Conservation (phyloP, 1,140 invertebrate genomes). For the Eumaeus atala region DNA sequence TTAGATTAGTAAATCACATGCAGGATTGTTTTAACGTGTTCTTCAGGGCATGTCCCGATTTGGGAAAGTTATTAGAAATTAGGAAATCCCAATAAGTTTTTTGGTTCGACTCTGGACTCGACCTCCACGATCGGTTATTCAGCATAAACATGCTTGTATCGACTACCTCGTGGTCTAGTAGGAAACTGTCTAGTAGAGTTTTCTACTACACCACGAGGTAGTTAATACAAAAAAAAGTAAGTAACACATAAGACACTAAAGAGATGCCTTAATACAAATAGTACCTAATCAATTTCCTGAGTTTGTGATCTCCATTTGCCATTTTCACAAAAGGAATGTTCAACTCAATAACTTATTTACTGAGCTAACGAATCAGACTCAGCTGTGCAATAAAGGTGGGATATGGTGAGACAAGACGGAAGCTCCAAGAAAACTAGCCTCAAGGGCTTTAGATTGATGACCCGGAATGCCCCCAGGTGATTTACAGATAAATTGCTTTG, state of each 20-base stretch:
- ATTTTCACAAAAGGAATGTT: conserved; percentile 12
- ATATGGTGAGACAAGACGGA: conserved; percentile 27
- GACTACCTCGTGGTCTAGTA: too few species aligned
- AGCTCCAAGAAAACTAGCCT: conserved; percentile 43
- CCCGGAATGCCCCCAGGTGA: conserved; percentile 46
- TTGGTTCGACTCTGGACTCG: too few species aligned
- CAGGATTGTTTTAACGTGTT: too few species aligned
- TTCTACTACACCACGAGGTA: too few species aligned
- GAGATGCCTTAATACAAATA: conserved; percentile 4
- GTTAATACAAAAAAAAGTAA: not conserved
- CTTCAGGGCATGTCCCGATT: too few species aligned
- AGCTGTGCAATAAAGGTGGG: conserved; percentile 35
- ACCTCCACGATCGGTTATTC: too few species aligned
- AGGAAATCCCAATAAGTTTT: too few species aligned
- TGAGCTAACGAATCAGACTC: conserved; percentile 24
- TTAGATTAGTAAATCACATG: too few species aligned
- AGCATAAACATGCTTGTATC: too few species aligned
- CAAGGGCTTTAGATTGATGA: conserved; percentile 51
- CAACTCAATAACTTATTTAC: conserved; percentile 21
- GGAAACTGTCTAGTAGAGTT: too few species aligned
- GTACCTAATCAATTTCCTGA: not conserved
- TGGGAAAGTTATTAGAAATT: too few species aligned
- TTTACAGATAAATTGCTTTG: conserved; percentile 45
- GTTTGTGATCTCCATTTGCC: conserved; percentile 9
- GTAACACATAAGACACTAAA: not conserved